phyloP scores from a whole-genome alignment of 2,888 invertebrate genomes.

The Hydrotaea diabolus region DNA sequence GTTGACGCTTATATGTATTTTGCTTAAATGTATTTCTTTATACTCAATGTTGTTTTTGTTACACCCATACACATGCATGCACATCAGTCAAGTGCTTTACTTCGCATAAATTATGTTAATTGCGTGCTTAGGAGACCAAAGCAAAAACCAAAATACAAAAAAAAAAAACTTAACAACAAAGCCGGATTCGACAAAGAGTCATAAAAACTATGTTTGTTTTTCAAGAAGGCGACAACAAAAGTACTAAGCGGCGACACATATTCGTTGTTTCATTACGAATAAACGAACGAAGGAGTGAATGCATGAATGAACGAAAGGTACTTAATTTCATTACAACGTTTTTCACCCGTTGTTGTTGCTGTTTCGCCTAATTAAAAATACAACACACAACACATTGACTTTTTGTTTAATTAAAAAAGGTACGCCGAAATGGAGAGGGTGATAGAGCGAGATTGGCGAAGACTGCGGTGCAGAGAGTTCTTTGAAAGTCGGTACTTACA shows the following conservation, averaged over 20 bases:
- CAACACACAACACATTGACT: constrained; percentile 46
- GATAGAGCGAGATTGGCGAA: no score
- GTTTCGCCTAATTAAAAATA: constrained; percentile 49
- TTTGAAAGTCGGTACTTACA: no score
- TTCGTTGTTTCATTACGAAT: neutral
- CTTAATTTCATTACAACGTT: constrained; percentile 55
- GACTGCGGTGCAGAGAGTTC: no score
- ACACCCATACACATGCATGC: constrained; percentile 3
- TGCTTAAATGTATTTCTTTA: constrained; percentile 7
- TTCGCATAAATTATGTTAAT: constrained; percentile 62
- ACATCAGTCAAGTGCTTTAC: constrained; percentile 47
- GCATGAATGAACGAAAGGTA: constrained; percentile 32
- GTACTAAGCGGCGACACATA: neutral
- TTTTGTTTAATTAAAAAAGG: constrained; percentile 50
- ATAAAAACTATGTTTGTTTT: constrained; percentile 43
- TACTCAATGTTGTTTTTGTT: constrained; percentile 25
- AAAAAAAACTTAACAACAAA: constrained; percentile 1
- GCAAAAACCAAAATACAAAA: constrained; percentile 29
- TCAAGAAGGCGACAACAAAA: neutral
- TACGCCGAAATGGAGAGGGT: no score
- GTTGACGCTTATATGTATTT: neutral
- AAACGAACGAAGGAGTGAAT: neutral
- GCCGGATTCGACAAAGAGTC: neutral
- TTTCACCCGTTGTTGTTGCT: neutral
- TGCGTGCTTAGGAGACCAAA: constrained; percentile 53